Conservation (phyloP, 1,140 invertebrate species). For the Drosophila prosaltans region DNA sequence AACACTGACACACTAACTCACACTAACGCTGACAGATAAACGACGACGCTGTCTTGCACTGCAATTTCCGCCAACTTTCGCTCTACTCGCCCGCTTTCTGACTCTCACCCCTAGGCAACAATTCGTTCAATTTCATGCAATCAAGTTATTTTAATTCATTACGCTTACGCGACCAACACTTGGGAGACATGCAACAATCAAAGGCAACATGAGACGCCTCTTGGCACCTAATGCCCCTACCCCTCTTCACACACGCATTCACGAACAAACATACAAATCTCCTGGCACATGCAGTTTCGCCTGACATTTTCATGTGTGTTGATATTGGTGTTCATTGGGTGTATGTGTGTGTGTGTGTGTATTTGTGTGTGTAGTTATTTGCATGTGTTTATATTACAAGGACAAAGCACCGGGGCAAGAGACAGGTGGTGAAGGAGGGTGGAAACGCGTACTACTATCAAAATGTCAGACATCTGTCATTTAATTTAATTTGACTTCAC, state of each 20-base stretch:
- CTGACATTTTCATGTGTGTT: not conserved
- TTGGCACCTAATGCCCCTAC: not conserved
- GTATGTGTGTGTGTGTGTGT: not conserved
- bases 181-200: slow-evolving; percentile 65
- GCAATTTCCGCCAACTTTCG: slow-evolving; percentile 50
- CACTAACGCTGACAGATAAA: slow-evolving; percentile 18
- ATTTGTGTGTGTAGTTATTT: slow-evolving; percentile 41
- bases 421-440: not conserved
- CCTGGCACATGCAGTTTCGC: slow-evolving; percentile 1
- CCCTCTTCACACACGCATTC: slow-evolving; percentile 18
- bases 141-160: slow-evolving; percentile 82
- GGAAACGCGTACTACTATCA: slow-evolving; percentile 62
- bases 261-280: not conserved
- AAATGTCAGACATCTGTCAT: slow-evolving; percentile 82
- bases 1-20: slow-evolving; percentile 3
- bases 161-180: slow-evolving; percentile 80
- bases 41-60: slow-evolving; percentile 9
- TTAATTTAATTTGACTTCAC: slow-evolving; percentile 82
- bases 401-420: not conserved
- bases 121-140: slow-evolving; percentile 81
- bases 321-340: not conserved
- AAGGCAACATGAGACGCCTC: slow-evolving; percentile 24
- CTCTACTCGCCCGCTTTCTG: slow-evolving; percentile 13
- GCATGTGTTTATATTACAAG: slow-evolving; percentile 58
- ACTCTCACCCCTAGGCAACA: slow-evolving; percentile 53